Base-by-base conservation (phyloP, 2,113 vertebrate genomes). In the Lepidothrix coronata region DNA sequence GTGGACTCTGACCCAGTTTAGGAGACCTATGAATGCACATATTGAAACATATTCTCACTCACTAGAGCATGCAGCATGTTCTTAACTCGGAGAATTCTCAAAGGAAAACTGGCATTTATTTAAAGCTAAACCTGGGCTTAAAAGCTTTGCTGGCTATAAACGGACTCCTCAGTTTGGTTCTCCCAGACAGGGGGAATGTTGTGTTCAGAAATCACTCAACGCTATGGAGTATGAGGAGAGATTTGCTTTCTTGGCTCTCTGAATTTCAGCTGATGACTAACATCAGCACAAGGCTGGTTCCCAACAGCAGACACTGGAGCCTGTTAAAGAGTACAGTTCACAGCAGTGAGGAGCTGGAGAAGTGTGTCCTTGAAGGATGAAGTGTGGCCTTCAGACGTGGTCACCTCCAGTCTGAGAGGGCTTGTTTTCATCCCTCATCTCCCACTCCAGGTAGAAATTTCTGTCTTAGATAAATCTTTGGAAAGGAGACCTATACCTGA, bases 101-200 rank as follows among this genome's bases (percentile, higher is more conserved):
- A n/a, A 91, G 74, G 92, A 87, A 91, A 88, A 49, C 9, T 44
- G 66, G 80, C 49, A 87, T 92, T 96, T 96, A 74, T 91, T 89
- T 93, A 92, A 95, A 94, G 82, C 52, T 91, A 93, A 94, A 84
- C 68, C 80, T 24, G 23, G 58, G 80, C 83, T 96, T 93, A 96
- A 95, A 89, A 93, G 94, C 92, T 87, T 94, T 94, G 30, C 62
- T 91, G 58, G 49, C 80, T 86, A 49, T 54, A 93, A 91, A 89
- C 33, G 68, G 83, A 93, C 92, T 85, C 52, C 57, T 31, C 49
- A 89, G 25, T 43, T 58, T 77, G 65, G 70, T 37, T 84, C 28
- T 88, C 33, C 46, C 68, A 80, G 58, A 81, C 41, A 76, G 33
- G 74, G 37, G 8, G 74, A 57, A 67, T 81, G 44, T 24, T 51